phyloP scores from a whole-genome alignment of 1,140 invertebrate species.

The Drosophila lacertosa region DNA sequence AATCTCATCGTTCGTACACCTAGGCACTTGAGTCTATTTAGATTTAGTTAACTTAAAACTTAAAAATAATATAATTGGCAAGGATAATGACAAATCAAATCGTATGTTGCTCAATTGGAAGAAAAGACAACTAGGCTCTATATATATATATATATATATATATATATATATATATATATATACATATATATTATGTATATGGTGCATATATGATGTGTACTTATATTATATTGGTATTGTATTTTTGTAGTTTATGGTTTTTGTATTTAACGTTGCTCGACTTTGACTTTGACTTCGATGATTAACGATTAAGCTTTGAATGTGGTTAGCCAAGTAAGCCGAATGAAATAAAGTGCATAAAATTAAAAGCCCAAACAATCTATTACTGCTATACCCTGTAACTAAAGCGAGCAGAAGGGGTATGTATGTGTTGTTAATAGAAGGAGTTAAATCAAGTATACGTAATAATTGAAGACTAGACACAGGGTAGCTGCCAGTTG shows the following conservation, averaged over 20 bases:
- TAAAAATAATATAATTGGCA: slow-evolving; percentile 11
- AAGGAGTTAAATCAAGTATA: too few species aligned
- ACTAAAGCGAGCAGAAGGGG: too few species aligned
- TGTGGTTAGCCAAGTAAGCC: slow-evolving; percentile 75
- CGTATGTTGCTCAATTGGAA: slow-evolving; percentile 31
- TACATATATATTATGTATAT: slow-evolving; percentile 52
- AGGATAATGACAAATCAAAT: slow-evolving; percentile 39
- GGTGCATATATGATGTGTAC: slow-evolving; percentile 38
- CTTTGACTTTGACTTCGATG: slow-evolving; percentile 48
- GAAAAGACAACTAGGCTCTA: background rate
- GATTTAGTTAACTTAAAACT: background rate
- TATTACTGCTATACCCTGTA: slow-evolving; percentile 24
- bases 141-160: slow-evolving; percentile 2
- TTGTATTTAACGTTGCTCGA: slow-evolving; percentile 46
- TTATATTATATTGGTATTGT: slow-evolving; percentile 61
- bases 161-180: slow-evolving; percentile 47
- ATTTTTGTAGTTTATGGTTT: slow-evolving; percentile 58
- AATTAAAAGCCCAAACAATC: slow-evolving; percentile 40
- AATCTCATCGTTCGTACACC: slow-evolving; percentile 14
- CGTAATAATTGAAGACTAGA: background rate
- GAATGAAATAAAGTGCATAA: slow-evolving; percentile 76
- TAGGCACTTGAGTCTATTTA: slow-evolving; percentile 12
- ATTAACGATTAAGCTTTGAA: slow-evolving; percentile 73
- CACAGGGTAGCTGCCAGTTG: background rate
- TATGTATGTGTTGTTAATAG: too few species aligned